Percentiles rank a stretch among this genome's conserved stretches.
Conservation (phyloP, 2,113 vertebrate species). For the Mustela nigripes region DNA sequence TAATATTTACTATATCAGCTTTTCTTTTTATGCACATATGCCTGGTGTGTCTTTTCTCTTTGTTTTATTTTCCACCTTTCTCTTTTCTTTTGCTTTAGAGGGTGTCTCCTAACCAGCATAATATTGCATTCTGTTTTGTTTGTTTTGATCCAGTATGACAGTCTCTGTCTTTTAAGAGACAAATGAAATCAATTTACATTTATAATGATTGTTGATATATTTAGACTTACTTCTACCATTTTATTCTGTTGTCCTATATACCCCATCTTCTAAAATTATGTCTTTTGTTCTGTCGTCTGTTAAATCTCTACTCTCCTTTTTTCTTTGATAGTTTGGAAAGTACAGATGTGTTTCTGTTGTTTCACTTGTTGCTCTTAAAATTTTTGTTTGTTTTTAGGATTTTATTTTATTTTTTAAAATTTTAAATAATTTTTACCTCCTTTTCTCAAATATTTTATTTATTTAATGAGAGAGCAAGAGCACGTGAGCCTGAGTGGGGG, state of each 20-base stretch:
- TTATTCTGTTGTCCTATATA: neutral
- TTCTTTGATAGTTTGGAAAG: slow-evolving; percentile 18
- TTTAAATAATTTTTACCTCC: neutral
- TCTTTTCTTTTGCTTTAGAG: neutral
- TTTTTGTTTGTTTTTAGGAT: neutral
- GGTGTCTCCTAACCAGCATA: neutral
- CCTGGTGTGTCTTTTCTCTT: neutral
- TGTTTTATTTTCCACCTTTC: neutral
- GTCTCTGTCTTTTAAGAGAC: neutral
- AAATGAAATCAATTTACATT: slow-evolving; percentile 13
- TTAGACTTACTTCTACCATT: slow-evolving; percentile 12
- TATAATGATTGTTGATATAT: neutral
- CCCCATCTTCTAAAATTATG: neutral
- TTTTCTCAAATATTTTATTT: neutral
- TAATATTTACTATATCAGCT: neutral
- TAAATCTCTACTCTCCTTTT: neutral
- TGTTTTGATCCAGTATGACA: slow-evolving; percentile 32
- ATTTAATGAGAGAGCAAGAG: neutral
- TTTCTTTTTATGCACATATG: neutral
- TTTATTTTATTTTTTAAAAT: neutral
- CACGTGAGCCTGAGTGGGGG: neutral
- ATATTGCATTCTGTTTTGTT: neutral
- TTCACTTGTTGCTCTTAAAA: neutral
- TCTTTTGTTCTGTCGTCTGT: neutral
- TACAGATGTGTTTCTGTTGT: neutral